Evolutionary conservation across 2,797 vertebrate species (phyloP), one percentile per base, ranked within the genome.

Genomic region (Halcyon badia): DNA sequence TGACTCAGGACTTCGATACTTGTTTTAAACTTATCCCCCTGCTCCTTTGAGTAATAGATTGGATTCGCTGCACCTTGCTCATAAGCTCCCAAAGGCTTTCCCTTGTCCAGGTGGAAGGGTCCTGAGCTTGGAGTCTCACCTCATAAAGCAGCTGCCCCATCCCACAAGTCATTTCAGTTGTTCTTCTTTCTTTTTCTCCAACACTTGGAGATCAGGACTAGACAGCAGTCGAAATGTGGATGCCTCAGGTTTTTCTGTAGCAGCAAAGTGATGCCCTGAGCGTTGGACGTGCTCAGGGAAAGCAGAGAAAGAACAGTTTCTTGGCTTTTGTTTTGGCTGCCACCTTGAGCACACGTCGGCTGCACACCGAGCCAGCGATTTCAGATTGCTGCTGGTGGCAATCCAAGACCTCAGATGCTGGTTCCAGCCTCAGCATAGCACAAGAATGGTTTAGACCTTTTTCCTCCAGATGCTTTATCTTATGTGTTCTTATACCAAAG

Each of bases 171-270:
- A 11, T 31, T 73, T 41, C 2, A 2, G 37, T n/a, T 25, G 18
- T 44, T 44, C 11, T 5, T 60, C 17, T 49, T 77, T 30, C 26
- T 76, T 28, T 54, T 49, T 30, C 52, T 73, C 69, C 46, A 69
- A 2, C 42, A 14, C 19, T 46, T 10, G 12, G 46, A 70, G 19
- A 22, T 14, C 24, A 64, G n/a, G 17, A 5, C 19, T 21, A 16
- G 25, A 1, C 24, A 2, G 16, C 0, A 25, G 8, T 7, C 0
- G 0, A 62, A 75, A 25, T 0, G 0, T 5, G 9, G 62, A 13
- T 0, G 5, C n/a, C 8, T 3, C 61, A 4, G 35, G 24, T 10
- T 22, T 78, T 87, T 42, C 88, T 35, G 19, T 33, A 52, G 41
- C 54, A 83, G 51, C 7, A 3, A 41, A 41, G 65, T 1, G 65